A percentile compares a stretch with the other conserved stretches of the same genome.
Evolutionary conservation across 1,140 invertebrate species (phyloP).

Genomic region (Manduca sexta): DNA sequence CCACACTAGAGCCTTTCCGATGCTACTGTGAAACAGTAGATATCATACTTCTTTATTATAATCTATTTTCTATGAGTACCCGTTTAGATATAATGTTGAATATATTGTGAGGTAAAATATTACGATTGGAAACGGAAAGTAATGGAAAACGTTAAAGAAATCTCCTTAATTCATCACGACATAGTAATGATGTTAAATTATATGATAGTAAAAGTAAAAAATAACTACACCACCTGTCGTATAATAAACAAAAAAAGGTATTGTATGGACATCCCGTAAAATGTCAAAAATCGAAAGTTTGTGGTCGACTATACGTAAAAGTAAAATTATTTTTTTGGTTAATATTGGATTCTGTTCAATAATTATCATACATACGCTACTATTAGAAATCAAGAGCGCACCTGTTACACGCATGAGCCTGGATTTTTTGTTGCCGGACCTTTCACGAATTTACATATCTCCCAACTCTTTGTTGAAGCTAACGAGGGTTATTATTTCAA

Average conservation of each 20-base stretch:
- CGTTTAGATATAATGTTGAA: constrained; percentile 10
- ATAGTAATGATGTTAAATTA: background rate
- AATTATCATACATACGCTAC: constrained; percentile 52
- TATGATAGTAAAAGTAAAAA: background rate
- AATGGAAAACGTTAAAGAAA: no score
- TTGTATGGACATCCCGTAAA: background rate
- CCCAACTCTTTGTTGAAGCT: constrained; percentile 55
- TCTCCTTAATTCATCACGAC: no score
- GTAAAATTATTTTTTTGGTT: constrained; percentile 36
- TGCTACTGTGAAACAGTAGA: constrained; percentile 45
- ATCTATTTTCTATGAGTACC: constrained; percentile 14
- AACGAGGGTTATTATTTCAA: constrained; percentile 68
- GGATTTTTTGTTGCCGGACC: constrained; percentile 57
- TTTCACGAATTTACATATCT: constrained; percentile 68
- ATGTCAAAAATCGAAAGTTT: constrained; percentile 49
- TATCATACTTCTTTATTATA: constrained; percentile 38
- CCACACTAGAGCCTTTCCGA: constrained; percentile 54
- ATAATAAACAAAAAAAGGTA: background rate
- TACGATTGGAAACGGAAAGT: background rate
- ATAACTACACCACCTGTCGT: constrained; percentile 1
- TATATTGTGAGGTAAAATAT: background rate
- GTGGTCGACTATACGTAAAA: constrained; percentile 31
- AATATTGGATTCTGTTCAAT: constrained; percentile 35
- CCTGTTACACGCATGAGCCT: constrained; percentile 56
- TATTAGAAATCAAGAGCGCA: constrained; percentile 64